Conservation (phyloP, 2,797 vertebrate species). For the Semaprochilodus insignis region DNA sequence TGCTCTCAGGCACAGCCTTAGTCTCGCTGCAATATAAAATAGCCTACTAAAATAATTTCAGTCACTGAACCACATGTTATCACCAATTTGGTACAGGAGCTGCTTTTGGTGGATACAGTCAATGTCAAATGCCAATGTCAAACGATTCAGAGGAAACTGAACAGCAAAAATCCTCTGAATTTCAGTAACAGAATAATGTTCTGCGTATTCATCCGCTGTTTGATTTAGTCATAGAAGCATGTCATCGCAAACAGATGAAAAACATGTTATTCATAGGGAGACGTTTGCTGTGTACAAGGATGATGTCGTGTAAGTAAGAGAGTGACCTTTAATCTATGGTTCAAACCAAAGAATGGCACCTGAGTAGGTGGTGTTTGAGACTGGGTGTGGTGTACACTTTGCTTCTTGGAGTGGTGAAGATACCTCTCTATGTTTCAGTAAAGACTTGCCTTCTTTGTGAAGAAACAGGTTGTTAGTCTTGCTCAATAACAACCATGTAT, state of each 20-base stretch:
- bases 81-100: background rate
- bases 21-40: background rate
- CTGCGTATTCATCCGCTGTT: background rate
- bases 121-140: background rate
- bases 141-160: background rate
- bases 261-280: background rate
- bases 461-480: constrained; percentile 4
- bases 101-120: too few species aligned
- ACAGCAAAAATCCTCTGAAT: background rate
- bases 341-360: background rate
- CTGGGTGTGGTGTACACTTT: constrained; percentile 13
- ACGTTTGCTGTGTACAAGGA: background rate
- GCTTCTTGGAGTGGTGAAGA: background rate
- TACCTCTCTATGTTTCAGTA: constrained; percentile 4
- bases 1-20: background rate
- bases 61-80: background rate
- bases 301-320: background rate
- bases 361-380: background rate
- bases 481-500: background rate
- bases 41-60: background rate
- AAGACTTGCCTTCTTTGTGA: background rate
- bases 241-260: background rate
- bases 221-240: background rate
- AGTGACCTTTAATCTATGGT: background rate
- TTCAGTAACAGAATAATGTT: background rate